Base-by-base conservation (phyloP, 2,113 vertebrate species). In the Nannospalax galili region DNA sequence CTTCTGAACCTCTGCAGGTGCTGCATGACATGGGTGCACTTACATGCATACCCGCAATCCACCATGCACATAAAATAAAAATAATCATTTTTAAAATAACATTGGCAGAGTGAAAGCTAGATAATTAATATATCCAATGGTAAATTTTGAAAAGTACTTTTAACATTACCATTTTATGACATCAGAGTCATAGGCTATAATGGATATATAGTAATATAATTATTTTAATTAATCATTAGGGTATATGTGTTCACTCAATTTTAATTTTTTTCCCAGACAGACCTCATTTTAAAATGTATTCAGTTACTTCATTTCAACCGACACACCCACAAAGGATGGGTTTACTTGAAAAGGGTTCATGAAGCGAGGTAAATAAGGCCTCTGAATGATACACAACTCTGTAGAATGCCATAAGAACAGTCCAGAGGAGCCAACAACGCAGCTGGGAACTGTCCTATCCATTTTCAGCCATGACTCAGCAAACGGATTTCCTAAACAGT, bases 121-220 rank as follows among this genome's bases (percentile, higher is more conserved):
- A 56, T 58, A 58, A 80, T 45, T 67, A 88, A 73, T 52, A 6
- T 75, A 45, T 77, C 20, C 6, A 35, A 45, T 12, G 78, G 3
- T 65, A 58, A 82, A 32, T 84, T 81, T 48, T 75, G 22, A 65
- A 67, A 88, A 95, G 69, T 28, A 45, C 58, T 94, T 95, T 95
- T 77, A 56, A 89, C 45, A 90, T 81, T 7, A 2, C 1, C 19
- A 69, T 80, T 56, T 84, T 11, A 48, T 73, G 40, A 92, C 73
- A 88, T 67, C 52, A 1, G 20, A 56, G 32, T 14, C 32, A 56
- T 26, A 30, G 1, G 81, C 65, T 79, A 62, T 7, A 65, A 40
- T 15, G 65, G 22, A 72, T 28, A 14, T 40, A 78, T 78, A 28
- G 92, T 90, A n/a, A n/a, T n/a, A n/a, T n/a, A n/a, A n/a, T n/a